Evolutionary conservation across 2,888 invertebrate genomes (phyloP).

Genomic region (Agapetus fuscipes): DNA sequence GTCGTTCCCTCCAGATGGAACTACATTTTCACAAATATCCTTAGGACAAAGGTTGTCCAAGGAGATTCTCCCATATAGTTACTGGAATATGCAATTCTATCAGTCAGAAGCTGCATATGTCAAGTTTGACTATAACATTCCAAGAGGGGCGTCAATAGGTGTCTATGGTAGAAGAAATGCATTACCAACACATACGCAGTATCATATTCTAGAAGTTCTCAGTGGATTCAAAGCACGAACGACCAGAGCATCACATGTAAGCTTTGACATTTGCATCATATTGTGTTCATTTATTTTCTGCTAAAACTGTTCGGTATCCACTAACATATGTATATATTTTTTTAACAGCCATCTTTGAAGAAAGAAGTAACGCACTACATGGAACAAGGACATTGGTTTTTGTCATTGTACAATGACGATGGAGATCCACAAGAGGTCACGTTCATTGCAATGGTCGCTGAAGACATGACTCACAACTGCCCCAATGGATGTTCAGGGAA

Average conservation of each 20-base stretch:
- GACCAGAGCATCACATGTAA: slow-evolving; percentile 78
- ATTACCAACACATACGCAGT: slow-evolving; percentile 91
- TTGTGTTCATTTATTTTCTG: too few species aligned
- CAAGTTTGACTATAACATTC: slow-evolving; percentile 89
- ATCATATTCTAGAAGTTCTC: slow-evolving; percentile 90
- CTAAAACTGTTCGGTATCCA: too few species aligned
- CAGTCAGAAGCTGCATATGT: slow-evolving; percentile 91
- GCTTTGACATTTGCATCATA: too few species aligned
- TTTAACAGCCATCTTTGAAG: slow-evolving; percentile 66
- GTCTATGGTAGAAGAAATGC: slow-evolving; percentile 92
- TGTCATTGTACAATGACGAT: slow-evolving; percentile 93
- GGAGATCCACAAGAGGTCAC: slow-evolving; percentile 82
- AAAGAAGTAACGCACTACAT: slow-evolving; percentile 91
- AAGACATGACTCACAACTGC: slow-evolving; percentile 92
- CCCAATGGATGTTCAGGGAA: slow-evolving; percentile 94
- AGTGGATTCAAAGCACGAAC: slow-evolving; percentile 83
- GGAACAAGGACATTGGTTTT: slow-evolving; percentile 94
- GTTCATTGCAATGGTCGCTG: slow-evolving; percentile 74
- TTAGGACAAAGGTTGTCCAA: slow-evolving; percentile 80
- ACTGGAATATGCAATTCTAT: slow-evolving; percentile 97
- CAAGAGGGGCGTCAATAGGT: slow-evolving; percentile 85
- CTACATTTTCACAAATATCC: slow-evolving; percentile 82
- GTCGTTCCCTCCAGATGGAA: slow-evolving; percentile 87
- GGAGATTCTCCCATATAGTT: slow-evolving; percentile 87
- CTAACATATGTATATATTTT: too few species aligned